phyloP scores from a whole-genome alignment of 2,113 vertebrate genomes.

The Hippocampus zosterae region DNA sequence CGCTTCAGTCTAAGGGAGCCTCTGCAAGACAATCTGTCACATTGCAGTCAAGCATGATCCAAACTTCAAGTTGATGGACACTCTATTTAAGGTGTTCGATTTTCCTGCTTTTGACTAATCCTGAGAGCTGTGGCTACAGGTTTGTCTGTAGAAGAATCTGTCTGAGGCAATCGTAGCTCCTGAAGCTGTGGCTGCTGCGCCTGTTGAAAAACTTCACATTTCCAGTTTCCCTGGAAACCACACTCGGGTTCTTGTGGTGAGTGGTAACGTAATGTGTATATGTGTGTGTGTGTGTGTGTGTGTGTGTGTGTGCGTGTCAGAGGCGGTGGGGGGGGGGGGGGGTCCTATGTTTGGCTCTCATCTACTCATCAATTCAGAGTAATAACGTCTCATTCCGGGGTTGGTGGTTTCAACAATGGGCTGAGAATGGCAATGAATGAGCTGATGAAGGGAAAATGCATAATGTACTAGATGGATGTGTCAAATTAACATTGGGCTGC shows the following conservation, averaged over 20 bases:
- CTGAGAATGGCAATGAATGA: slow-evolving; percentile 9
- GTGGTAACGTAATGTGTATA: slow-evolving; percentile 61
- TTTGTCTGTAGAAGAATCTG: slow-evolving; percentile 75
- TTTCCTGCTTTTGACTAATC: slow-evolving; percentile 32
- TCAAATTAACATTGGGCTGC: slow-evolving; percentile 3
- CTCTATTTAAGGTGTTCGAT: slow-evolving; percentile 26
- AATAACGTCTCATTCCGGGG: slow-evolving; percentile 54
- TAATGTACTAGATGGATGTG: slow-evolving; percentile 13
- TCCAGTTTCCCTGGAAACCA: slow-evolving; percentile 81
- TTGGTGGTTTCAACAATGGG: background rate
- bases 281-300: too few relatives aligned
- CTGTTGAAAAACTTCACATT: slow-evolving; percentile 75
- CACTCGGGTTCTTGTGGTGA: slow-evolving; percentile 66
- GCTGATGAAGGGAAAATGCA: background rate
- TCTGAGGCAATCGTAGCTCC: slow-evolving; percentile 71
- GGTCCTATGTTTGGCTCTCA: slow-evolving; percentile 56
- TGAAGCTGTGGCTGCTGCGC: slow-evolving; percentile 68
- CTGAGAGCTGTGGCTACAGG: slow-evolving; percentile 55
- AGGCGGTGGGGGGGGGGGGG: slow-evolving; percentile 23
- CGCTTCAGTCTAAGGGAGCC: slow-evolving; percentile 39
- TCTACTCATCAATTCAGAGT: slow-evolving; percentile 62
- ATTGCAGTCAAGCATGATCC: slow-evolving; percentile 40
- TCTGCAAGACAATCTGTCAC: slow-evolving; percentile 37
- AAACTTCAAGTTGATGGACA: slow-evolving; percentile 25
- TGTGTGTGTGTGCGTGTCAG: background rate